A percentile compares a stretch with the other conserved stretches of the same genome.
Conservation (phyloP, 2,888 invertebrate species). For the Tenthredo scrophulariae region DNA sequence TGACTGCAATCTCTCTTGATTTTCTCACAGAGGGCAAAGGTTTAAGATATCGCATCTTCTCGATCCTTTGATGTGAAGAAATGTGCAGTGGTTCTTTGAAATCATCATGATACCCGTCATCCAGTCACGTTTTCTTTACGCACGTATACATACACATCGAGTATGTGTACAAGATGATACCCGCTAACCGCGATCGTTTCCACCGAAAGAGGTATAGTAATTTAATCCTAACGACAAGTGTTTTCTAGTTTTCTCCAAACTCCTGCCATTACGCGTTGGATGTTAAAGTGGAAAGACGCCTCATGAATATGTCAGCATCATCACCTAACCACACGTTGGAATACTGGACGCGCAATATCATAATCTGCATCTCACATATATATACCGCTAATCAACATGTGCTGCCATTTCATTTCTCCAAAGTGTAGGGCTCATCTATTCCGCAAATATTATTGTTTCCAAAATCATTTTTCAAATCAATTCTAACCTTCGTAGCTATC, state of each 20-base stretch:
- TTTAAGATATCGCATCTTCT: not conserved
- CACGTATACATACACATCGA: not conserved
- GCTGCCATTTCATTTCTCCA: not conserved
- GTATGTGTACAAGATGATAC: slow-evolving; percentile 2
- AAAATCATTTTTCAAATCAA: not conserved
- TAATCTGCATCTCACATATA: not conserved
- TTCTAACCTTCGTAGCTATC: not conserved
- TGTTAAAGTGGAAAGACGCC: not conserved
- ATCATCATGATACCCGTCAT: not conserved
- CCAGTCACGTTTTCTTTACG: slow-evolving; percentile 33
- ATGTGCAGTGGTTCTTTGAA: slow-evolving; percentile 35
- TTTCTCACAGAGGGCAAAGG: slow-evolving; percentile 15
- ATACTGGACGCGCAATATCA: not conserved
- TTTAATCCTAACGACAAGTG: slow-evolving; percentile 39
- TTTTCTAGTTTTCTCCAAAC: slow-evolving; percentile 50
- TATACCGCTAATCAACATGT: not conserved
- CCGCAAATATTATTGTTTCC: not conserved
- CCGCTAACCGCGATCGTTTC: slow-evolving; percentile 29
- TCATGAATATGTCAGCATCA: slow-evolving; percentile 33
- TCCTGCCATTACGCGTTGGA: slow-evolving; percentile 12
- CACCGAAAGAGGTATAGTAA: slow-evolving; percentile 33
- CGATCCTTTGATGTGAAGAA: slow-evolving; percentile 25
- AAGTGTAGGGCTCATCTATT: not conserved
- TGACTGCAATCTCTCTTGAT: not conserved
- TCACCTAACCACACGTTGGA: not conserved